Evolutionary conservation across 2,888 invertebrate species (phyloP).

Genomic region (Drosophila helvetica): DNA sequence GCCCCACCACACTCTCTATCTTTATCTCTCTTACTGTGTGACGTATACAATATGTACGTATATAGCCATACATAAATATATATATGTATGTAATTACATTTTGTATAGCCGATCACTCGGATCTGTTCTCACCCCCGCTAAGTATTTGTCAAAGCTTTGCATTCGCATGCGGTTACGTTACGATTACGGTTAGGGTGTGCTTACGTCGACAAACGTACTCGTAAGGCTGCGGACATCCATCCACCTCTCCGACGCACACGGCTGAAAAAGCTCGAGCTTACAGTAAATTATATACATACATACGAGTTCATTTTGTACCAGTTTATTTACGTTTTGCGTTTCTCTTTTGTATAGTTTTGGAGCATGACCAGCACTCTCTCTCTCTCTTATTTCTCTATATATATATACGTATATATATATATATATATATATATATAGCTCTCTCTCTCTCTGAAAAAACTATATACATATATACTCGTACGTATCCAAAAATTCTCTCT

Average conservation of each 20-base stretch:
- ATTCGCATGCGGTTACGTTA: constrained; percentile 56
- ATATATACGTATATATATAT: constrained; percentile 33
- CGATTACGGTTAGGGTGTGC: background rate
- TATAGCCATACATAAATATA: constrained; percentile 16
- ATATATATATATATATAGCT: constrained; percentile 37
- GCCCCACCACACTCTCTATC: constrained; percentile 19
- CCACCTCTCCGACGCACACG: constrained; percentile 24
- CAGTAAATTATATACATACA: constrained; percentile 23
- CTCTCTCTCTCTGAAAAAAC: constrained; percentile 33
- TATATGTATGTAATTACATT: constrained; percentile 16
- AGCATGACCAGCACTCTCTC: constrained; percentile 72
- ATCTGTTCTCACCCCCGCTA: constrained; percentile 43
- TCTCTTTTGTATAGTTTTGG: constrained; percentile 70
- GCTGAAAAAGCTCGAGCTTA: constrained; percentile 41
- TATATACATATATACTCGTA: constrained; percentile 30
- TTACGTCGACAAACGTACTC: constrained; percentile 2
- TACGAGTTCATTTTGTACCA: constrained; percentile 36
- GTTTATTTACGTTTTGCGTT: constrained; percentile 47
- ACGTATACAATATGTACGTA: constrained; percentile 21
- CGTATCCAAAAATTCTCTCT: constrained; percentile 54
- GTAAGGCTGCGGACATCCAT: background rate
- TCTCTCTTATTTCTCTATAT: constrained; percentile 32
- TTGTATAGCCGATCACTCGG: constrained; percentile 21
- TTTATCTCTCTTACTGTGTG: constrained; percentile 17
- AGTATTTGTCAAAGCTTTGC: constrained; percentile 50